Evolutionary conservation across 2,888 invertebrate species (phyloP).

Genomic region (Heliconius ismenius): DNA sequence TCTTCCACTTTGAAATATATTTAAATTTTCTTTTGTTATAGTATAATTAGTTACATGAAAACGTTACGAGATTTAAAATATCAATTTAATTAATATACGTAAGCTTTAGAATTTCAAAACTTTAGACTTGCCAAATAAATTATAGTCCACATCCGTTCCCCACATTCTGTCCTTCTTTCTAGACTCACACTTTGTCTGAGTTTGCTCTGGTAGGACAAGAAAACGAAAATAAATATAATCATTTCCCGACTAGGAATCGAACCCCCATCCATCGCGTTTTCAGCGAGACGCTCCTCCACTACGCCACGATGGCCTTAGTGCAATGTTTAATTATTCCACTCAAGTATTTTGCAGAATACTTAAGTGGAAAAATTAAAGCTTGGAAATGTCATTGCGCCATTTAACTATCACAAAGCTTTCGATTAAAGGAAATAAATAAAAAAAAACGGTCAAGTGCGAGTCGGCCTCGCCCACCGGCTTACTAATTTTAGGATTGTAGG

Average conservation of each 20-base stretch:
- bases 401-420: background rate
- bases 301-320: too few relatives aligned
- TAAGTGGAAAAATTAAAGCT: background rate
- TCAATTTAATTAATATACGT: background rate
- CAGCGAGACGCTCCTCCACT: too few relatives aligned
- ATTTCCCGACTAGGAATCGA: too few relatives aligned
- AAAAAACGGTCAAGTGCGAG: background rate
- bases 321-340: background rate
- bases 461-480: too few relatives aligned
- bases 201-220: too few relatives aligned
- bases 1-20: too few relatives aligned
- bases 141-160: too few relatives aligned
- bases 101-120: too few relatives aligned
- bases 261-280: too few relatives aligned
- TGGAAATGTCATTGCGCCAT: background rate
- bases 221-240: background rate
- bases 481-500: too few relatives aligned
- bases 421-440: background rate
- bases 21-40: background rate
- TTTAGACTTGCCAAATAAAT: too few relatives aligned
- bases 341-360: background rate
- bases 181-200: background rate
- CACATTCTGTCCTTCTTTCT: too few relatives aligned
- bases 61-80: background rate
- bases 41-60: background rate